Conservation (phyloP, 2,797 vertebrate species). For the Karalla daura region DNA sequence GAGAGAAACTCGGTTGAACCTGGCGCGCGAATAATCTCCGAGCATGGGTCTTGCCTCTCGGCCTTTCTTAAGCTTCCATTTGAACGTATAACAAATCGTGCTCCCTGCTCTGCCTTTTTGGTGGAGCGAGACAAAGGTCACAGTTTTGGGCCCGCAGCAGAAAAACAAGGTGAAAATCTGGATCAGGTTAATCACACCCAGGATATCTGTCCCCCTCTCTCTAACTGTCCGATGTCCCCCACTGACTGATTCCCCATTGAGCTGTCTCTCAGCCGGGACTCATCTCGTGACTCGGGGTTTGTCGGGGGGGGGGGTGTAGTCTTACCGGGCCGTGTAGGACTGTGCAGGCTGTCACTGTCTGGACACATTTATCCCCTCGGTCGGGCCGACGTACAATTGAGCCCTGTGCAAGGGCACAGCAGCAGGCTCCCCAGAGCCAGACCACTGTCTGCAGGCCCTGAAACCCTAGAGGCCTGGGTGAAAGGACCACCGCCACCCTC, state of each 20-base stretch:
- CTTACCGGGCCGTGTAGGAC: constrained; percentile 70
- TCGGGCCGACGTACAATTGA: constrained; percentile 78
- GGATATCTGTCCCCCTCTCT: constrained; percentile 55
- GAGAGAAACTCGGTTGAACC: neutral
- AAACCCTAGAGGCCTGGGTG: constrained; percentile 82
- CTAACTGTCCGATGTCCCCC: constrained; percentile 57
- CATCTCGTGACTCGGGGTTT: constrained; percentile 72
- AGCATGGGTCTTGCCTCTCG: neutral
- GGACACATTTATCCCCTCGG: constrained; percentile 72
- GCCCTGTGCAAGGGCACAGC: constrained; percentile 77
- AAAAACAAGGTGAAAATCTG: constrained; percentile 74
- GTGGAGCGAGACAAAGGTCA: constrained; percentile 52
- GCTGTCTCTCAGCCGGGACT: constrained; percentile 64
- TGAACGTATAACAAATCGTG: neutral
- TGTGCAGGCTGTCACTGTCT: constrained; percentile 73
- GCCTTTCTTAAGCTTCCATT: neutral
- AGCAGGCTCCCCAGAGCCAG: constrained; percentile 76
- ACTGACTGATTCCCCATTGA: constrained; percentile 71
- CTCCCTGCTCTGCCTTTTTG: constrained; percentile 2
- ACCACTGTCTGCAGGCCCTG: constrained; percentile 77
- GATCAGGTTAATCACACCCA: constrained; percentile 76
- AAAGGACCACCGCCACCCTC: constrained; percentile 79
- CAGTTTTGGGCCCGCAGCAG: constrained; percentile 32
- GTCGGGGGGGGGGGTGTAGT: constrained; percentile 75
- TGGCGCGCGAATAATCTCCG: neutral